These are phyloP conservation scores for Eulithis testata DNA, from an alignment of 2,888 invertebrate species.

Conservation along the genomic window DNA sequence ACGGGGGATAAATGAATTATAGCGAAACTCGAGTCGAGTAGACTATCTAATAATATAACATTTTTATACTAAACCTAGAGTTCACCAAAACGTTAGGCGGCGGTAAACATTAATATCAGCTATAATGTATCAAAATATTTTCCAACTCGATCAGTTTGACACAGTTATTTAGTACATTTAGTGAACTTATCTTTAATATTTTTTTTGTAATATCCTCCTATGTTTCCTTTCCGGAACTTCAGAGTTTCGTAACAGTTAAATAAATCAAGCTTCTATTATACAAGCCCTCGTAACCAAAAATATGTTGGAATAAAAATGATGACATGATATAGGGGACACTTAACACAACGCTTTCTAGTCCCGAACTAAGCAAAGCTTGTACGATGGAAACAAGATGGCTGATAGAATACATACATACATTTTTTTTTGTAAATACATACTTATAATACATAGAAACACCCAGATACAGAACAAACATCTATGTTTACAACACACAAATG, in stretches of 20 bases:
- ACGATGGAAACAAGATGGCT: too few species aligned
- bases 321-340: too few species aligned
- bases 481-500: too few species aligned
- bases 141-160: background rate
- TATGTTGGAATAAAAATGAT: too few species aligned
- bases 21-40: slow-evolving; percentile 35
- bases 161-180: background rate
- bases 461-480: too few species aligned
- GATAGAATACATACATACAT: too few species aligned
- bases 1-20: slow-evolving; percentile 70
- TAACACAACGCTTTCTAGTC: too few species aligned
- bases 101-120: background rate
- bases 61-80: slow-evolving; percentile 21
- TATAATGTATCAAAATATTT: background rate
- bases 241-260: slow-evolving; percentile 4
- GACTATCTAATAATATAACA: slow-evolving; percentile 13
- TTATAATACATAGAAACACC: too few species aligned
- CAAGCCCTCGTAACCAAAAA: too few species aligned
- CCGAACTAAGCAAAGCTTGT: too few species aligned
- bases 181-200: background rate
- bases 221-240: background rate
- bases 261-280: slow-evolving; percentile 5
- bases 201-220: background rate
- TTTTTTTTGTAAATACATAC: too few species aligned
- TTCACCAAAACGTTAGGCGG: background rate